phyloP scores from a whole-genome alignment of 2,888 invertebrate species.

The Eupithecia abbreviata region DNA sequence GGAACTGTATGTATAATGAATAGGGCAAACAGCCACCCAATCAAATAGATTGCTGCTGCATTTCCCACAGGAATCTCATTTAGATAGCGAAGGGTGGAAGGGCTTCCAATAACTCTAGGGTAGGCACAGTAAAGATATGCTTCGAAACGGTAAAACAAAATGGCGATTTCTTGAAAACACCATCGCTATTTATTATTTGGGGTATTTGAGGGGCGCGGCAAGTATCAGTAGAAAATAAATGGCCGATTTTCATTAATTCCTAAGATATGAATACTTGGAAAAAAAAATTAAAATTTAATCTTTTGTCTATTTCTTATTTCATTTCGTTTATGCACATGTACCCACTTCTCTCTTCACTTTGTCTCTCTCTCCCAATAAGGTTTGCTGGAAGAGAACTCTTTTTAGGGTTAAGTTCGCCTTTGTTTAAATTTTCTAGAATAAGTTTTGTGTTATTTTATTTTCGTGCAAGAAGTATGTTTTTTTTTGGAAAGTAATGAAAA shows the following conservation, averaged over 20 bases:
- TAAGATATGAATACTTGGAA: no score
- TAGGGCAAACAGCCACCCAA: neutral
- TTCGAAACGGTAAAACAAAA: neutral
- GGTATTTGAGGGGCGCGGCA: neutral
- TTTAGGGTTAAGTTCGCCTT: no score
- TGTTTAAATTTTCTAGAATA: no score
- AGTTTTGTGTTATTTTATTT: no score
- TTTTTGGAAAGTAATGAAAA: no score
- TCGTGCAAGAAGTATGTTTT: no score
- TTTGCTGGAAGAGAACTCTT: no score
- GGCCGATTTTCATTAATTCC: neutral
- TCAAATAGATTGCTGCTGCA: neutral
- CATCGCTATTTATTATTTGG: neutral
- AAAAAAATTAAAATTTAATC: no score
- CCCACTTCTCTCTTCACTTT: no score
- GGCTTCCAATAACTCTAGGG: neutral
- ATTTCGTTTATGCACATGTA: no score
- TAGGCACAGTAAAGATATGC: neutral
- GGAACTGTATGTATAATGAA: neutral
- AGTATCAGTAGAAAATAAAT: neutral
- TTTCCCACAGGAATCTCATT: conserved; percentile 1
- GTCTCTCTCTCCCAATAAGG: no score
- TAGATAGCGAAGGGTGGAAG: conserved; percentile 6
- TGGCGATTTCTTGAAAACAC: neutral
- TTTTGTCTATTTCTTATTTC: no score